Percentiles rank a stretch among this genome's conserved stretches.
These are phyloP conservation scores for Caenorhabditis briggsae DNA, from an alignment of 1,140 invertebrate species.

Conservation along the genomic window DNA sequence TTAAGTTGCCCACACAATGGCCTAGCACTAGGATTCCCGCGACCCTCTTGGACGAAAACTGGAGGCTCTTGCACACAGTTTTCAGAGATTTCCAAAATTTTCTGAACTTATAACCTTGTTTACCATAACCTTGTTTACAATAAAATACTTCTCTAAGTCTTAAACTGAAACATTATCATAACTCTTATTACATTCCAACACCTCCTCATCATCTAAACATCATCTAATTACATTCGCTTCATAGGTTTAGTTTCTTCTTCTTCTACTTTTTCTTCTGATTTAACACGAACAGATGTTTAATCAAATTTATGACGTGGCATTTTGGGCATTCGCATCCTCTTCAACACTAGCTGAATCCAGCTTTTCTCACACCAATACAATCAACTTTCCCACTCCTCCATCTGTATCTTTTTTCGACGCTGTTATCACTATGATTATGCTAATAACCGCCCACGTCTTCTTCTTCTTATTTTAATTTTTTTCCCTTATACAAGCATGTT, in stretches of 20 bases:
- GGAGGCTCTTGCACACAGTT: too few relatives aligned
- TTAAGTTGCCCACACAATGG: too few relatives aligned
- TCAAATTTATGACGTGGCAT: constrained; percentile 18
- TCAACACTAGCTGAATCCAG: background rate
- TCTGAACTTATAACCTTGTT: too few relatives aligned
- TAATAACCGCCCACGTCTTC: constrained; percentile 26
- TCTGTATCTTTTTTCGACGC: background rate
- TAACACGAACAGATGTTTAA: constrained; percentile 9
- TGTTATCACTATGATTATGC: constrained; percentile 27
- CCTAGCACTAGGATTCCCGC: too few relatives aligned
- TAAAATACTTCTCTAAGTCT: background rate
- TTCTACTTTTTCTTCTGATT: background rate
- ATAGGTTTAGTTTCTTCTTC: background rate
- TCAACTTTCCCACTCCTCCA: background rate
- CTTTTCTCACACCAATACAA: background rate
- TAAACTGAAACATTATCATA: background rate
- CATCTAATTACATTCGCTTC: background rate
- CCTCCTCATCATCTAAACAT: background rate
- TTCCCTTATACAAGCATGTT: constrained; percentile 11
- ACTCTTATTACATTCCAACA: background rate
- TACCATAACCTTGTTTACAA: too few relatives aligned
- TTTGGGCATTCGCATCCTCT: background rate
- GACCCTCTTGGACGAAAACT: too few relatives aligned
- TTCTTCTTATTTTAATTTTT: background rate
- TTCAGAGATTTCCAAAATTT: too few relatives aligned